Evolutionary conservation across 2,797 vertebrate species (phyloP).

Genomic region (Acestrorhynchus altus): DNA sequence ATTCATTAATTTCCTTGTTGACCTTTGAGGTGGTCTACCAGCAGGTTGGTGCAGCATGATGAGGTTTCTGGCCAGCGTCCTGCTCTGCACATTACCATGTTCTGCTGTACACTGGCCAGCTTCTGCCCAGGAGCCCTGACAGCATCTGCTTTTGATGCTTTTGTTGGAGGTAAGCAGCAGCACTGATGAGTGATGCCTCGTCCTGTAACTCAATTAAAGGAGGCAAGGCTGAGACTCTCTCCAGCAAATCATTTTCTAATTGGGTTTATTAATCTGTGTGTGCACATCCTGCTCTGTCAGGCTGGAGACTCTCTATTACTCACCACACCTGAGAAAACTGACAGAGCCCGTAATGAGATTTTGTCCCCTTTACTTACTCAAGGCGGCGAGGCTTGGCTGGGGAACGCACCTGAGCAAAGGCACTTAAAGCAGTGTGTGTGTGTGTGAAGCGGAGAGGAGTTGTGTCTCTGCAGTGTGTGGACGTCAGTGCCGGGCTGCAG

Average conservation of each 20-base stretch:
- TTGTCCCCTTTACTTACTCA: slow-evolving; percentile 23
- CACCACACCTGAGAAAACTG: slow-evolving; percentile 69
- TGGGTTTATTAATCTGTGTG: slow-evolving; percentile 61
- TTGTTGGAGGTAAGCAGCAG: slow-evolving; percentile 37
- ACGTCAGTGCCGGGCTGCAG: neutral
- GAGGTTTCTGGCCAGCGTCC: neutral
- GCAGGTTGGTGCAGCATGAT: neutral
- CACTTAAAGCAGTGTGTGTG: slow-evolving; percentile 12
- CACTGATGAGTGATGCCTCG: slow-evolving; percentile 56
- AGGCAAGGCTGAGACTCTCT: slow-evolving; percentile 51
- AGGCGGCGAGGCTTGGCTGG: slow-evolving; percentile 36
- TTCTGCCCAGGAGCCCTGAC: neutral
- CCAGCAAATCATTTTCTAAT: slow-evolving; percentile 66
- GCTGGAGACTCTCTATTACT: slow-evolving; percentile 61
- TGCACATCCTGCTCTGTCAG: slow-evolving; percentile 57
- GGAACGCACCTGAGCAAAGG: slow-evolving; percentile 11
- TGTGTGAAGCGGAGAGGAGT: neutral
- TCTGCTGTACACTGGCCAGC: neutral
- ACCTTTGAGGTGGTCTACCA: neutral
- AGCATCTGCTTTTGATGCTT: slow-evolving; percentile 26
- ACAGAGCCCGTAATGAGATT: slow-evolving; percentile 69
- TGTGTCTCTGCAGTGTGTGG: neutral
- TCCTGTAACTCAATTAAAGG: slow-evolving; percentile 70
- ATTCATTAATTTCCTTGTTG: neutral
- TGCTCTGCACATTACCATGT: neutral